Conservation (phyloP, 2,797 vertebrate species). For the Sciurus vulgaris region DNA sequence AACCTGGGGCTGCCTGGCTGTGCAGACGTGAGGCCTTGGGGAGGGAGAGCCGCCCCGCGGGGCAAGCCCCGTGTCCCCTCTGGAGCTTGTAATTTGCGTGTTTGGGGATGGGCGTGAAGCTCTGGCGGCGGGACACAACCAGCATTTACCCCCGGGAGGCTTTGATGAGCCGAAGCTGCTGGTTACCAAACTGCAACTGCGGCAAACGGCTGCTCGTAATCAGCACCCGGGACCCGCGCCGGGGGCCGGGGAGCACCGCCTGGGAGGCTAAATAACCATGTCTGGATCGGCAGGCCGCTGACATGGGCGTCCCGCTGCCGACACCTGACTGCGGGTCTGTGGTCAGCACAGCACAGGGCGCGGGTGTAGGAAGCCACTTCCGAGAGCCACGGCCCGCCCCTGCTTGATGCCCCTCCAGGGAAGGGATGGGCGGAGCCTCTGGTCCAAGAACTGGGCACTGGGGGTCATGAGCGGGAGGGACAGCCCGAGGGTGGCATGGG, state of each 20-base stretch:
- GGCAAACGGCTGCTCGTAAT: neutral
- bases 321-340: neutral
- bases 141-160: conserved; percentile 75
- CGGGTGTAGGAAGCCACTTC: fast-evolving
- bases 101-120: too few species aligned
- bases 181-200: conserved; percentile 63
- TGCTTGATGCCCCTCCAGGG: fast-evolving
- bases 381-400: fast-evolving
- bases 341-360: fast-evolving
- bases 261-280: fast-evolving
- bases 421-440: fast-evolving
- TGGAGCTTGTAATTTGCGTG: too few species aligned
- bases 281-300: fast-evolving
- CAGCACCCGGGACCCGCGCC: neutral
- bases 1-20: neutral
- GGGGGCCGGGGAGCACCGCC: too few species aligned
- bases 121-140: too few species aligned
- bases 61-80: fast-evolving
- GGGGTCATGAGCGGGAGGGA: fast-evolving
- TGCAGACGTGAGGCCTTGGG: fast-evolving
- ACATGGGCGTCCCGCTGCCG: fast-evolving
- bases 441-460: fast-evolving
- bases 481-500: fast-evolving
- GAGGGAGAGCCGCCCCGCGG: neutral
- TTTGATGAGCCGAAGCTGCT: conserved; percentile 76